Evolutionary conservation across 35 echinoderm and acorn worm genomes (phyloP).

Genomic region (Amphiura filiformis): DNA sequence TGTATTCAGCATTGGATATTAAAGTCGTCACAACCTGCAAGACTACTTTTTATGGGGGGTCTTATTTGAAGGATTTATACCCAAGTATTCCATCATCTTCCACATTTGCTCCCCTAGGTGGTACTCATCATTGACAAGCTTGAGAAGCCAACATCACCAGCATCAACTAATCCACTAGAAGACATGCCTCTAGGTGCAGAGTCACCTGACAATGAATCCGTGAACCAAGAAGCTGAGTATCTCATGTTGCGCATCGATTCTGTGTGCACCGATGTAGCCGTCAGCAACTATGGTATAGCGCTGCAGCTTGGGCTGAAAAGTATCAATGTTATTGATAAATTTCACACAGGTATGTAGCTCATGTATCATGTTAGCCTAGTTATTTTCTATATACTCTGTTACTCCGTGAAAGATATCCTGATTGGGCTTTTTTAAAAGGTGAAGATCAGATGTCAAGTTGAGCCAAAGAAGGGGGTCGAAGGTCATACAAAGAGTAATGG

Average conservation of each 20-base stretch:
- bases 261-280: slow-evolving; percentile 74
- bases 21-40: too few species aligned
- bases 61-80: too few species aligned
- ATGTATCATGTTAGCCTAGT: not conserved
- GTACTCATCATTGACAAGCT: slow-evolving; percentile 39
- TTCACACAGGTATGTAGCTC: slow-evolving; percentile 78
- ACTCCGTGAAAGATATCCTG: too few species aligned
- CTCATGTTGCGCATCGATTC: slow-evolving; percentile 85
- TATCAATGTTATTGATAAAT: slow-evolving; percentile 93
- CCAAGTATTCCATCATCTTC: too few species aligned
- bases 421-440: too few species aligned
- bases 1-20: too few species aligned
- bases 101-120: slow-evolving; percentile 23
- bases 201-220: slow-evolving; percentile 23
- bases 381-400: not conserved
- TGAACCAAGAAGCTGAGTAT: slow-evolving; percentile 63
- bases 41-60: too few species aligned
- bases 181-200: slow-evolving; percentile 18
- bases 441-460: too few species aligned
- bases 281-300: slow-evolving; percentile 74
- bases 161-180: not conserved
- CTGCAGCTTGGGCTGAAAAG: slow-evolving; percentile 81
- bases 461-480: too few species aligned
- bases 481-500: too few species aligned
- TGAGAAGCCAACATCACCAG: slow-evolving; percentile 2